Base-by-base conservation (phyloP, 1,140 invertebrate species). In the Zaprionus camerounensis region DNA sequence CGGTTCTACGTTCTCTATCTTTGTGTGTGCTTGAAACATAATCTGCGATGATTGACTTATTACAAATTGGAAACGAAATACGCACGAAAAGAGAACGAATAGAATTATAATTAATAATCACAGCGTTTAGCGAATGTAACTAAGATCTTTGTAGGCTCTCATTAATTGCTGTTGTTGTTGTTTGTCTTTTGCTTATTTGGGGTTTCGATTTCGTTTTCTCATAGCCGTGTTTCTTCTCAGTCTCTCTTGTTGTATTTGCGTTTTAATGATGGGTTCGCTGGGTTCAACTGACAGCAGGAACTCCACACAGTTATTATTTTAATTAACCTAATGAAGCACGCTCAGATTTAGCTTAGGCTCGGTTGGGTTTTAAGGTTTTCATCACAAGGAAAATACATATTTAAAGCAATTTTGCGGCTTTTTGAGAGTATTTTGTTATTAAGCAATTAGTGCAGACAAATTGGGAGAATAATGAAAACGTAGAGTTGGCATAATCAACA, bases 271-370 rank as follows among this genome's bases (percentile, higher is more conserved):
- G 71, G 76, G 61, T 58, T 80, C 69, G 70, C n/a, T 46, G 7
- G 53, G 22, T 66, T 57, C n/a, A 38, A 9, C 34, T 85, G 84
- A 77, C 83, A 88, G 83, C 84, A 80, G 80, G 74, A 86, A 80
- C 69, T 74, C 69, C 65, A 46, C 65, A 53, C 69, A 80, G 51
- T 77, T 87, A 82, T 87, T 80, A 79, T 81, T 87, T 88, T 87
- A 87, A 88, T 87, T 87, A 88, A 88, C 70, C 84, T 83, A 88
- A 87, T 87, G 84, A 83, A 82, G 70, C 58, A 22, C 49, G 17
- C 11, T 53, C 44, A 11, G n/a, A 41, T 36, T 31, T 67, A 61
- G n/a, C 17, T 20, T 55, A 46, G 72, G 26, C 26, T 36, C 46
- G 17, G 5, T 61, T 41, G 13, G 28, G 28, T 20, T 62, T 49